Percentiles rank a stretch among this genome's conserved stretches.
Conservation (phyloP, 2,888 invertebrate species). For the Phortica magna region DNA sequence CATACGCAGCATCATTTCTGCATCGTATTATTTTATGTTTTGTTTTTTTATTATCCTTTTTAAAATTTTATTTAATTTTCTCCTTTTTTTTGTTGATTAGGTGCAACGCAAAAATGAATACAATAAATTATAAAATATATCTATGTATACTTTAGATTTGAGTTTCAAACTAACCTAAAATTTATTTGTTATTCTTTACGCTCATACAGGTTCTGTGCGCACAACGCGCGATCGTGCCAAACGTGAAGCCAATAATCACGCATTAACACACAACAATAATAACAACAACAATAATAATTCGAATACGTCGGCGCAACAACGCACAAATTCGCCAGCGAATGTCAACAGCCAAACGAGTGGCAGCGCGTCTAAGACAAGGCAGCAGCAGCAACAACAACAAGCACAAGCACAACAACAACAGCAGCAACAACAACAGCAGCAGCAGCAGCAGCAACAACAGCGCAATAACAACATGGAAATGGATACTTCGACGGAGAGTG, state of each 20-base stretch:
- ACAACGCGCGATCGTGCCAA: slow-evolving; percentile 78
- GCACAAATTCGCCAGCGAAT: slow-evolving; percentile 49
- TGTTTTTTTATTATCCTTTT: slow-evolving; percentile 1
- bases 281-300: slow-evolving; percentile 36
- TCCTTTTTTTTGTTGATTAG: slow-evolving; percentile 24
- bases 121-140: no score
- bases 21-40: slow-evolving; percentile 8
- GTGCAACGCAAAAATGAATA: neutral
- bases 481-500: slow-evolving; percentile 74
- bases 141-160: neutral
- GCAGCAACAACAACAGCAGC: slow-evolving; percentile 37
- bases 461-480: slow-evolving; percentile 67
- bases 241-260: slow-evolving; percentile 74
- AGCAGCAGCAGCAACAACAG: slow-evolving; percentile 57
- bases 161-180: neutral
- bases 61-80: slow-evolving; percentile 3
- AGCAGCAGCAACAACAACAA: slow-evolving; percentile 47
- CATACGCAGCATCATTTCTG: slow-evolving; percentile 21
- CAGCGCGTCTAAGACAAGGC: slow-evolving; percentile 20
- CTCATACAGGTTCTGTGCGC: slow-evolving; percentile 70
- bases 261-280: slow-evolving; percentile 54
- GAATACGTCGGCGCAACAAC: slow-evolving; percentile 27
- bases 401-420: slow-evolving; percentile 34
- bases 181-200: neutral
- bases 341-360: slow-evolving; percentile 24